A percentile compares a stretch with the other conserved stretches of the same genome.
phyloP scores from a whole-genome alignment of 2,113 vertebrate genomes.

The Psittacula cyanocephala region DNA sequence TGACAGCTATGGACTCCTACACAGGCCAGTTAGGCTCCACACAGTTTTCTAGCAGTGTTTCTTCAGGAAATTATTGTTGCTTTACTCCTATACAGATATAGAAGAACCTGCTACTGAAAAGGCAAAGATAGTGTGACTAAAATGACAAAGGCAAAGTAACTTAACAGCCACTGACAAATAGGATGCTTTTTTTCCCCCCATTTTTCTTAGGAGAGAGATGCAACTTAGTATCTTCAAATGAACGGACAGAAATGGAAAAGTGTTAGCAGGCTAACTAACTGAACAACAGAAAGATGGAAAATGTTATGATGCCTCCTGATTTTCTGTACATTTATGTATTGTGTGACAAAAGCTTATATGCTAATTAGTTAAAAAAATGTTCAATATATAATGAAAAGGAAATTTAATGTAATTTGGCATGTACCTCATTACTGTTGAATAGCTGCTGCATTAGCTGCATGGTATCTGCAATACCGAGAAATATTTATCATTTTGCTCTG shows the following conservation, averaged over 20 bases:
- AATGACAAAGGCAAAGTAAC: background rate
- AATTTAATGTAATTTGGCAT: background rate
- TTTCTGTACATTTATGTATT: background rate
- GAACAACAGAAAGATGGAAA: background rate
- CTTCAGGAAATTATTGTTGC: background rate
- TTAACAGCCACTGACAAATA: background rate
- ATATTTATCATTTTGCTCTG: background rate
- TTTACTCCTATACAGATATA: background rate
- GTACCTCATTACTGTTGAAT: background rate
- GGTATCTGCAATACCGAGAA: background rate
- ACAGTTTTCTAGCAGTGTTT: background rate
- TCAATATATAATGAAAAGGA: background rate
- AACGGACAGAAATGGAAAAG: background rate
- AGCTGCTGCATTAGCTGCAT: background rate
- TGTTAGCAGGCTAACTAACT: background rate
- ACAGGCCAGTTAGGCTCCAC: background rate
- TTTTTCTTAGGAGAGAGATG: background rate
- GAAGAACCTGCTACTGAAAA: background rate
- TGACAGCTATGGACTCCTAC: background rate
- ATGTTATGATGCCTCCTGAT: background rate
- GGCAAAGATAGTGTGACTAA: background rate
- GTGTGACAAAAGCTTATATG: background rate
- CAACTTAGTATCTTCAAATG: background rate
- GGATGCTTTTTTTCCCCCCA: fast-evolving
- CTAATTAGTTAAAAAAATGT: background rate